A percentile compares a stretch with the other conserved stretches of the same genome.
Conservation (phyloP, 2,113 vertebrate genomes). For the Syrrhaptes paradoxus region DNA sequence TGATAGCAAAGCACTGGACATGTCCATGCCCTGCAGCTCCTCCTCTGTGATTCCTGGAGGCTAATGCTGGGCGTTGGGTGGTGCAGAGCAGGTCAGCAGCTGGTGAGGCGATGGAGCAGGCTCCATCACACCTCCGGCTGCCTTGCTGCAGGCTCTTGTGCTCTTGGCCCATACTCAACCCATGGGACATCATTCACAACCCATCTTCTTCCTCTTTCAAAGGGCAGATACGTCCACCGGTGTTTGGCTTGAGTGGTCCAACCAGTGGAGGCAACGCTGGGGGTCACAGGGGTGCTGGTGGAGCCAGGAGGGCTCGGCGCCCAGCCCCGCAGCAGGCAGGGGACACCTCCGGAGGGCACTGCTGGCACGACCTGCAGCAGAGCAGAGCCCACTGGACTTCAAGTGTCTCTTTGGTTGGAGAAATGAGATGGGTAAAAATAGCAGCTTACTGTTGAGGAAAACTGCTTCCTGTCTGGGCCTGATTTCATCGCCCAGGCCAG, state of each 20-base stretch:
- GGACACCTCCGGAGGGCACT: not conserved
- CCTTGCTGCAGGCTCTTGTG: not conserved
- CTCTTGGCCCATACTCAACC: not conserved
- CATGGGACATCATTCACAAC: not conserved
- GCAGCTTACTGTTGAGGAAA: constrained; percentile 54
- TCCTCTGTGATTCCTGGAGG: not conserved
- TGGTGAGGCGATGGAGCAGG: not conserved
- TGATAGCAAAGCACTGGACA: not conserved
- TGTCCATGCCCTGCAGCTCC: not conserved
- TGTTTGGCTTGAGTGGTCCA: not conserved
- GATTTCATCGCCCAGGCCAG: constrained; percentile 4
- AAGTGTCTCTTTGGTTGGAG: not conserved
- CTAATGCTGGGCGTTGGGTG: not conserved
- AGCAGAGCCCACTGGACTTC: not conserved
- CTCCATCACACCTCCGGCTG: not conserved
- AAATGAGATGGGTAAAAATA: constrained; percentile 49
- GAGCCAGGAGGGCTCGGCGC: not conserved
- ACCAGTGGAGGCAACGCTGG: accelerated
- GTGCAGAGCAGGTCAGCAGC: not conserved
- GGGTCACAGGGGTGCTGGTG: not conserved
- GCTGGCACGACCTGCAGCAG: not conserved
- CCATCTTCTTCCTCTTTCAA: not conserved
- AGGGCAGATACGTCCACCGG: not conserved
- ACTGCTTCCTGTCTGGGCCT: constrained; percentile 42
- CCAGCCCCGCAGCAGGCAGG: accelerated